phyloP scores from a whole-genome alignment of 64 coral and sea anemone genomes.

The Pachyseris speciosa region DNA sequence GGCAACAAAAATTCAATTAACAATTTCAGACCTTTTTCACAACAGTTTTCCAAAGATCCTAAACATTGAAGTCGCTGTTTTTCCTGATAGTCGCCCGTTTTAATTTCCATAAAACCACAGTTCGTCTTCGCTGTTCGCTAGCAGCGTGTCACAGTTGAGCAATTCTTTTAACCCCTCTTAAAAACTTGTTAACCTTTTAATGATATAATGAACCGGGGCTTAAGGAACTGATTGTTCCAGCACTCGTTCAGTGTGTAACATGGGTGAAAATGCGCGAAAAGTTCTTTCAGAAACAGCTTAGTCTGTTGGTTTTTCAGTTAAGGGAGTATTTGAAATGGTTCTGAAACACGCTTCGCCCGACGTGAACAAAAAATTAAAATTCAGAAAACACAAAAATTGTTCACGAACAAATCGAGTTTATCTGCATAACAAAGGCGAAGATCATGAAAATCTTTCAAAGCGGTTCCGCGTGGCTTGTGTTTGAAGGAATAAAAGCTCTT shows the following conservation, averaged over 20 bases:
- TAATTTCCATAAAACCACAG: not conserved
- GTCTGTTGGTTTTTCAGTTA: not conserved
- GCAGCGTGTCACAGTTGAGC: not conserved
- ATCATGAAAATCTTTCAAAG: not conserved
- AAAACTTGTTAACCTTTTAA: not conserved
- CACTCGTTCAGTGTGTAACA: not conserved
- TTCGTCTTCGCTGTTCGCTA: not conserved
- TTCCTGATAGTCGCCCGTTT: not conserved
- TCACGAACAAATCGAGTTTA: not conserved
- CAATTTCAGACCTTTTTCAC: too few species aligned
- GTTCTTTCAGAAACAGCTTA: not conserved
- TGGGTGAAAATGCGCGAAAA: too few species aligned
- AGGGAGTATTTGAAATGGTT: not conserved
- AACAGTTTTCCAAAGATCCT: too few species aligned
- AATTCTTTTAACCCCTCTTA: not conserved
- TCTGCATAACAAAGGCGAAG: constrained; percentile 41
- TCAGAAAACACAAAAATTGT: not conserved
- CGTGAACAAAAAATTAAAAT: not conserved
- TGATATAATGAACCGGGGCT: not conserved
- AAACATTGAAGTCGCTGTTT: too few species aligned
- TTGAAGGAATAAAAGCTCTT: constrained; percentile 9
- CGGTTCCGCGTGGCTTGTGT: constrained; percentile 28
- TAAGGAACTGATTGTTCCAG: not conserved
- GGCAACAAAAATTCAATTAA: too few species aligned
- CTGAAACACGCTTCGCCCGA: not conserved